phyloP scores from a whole-genome alignment of 2,113 vertebrate genomes.

The Corythoichthys intestinalis region DNA sequence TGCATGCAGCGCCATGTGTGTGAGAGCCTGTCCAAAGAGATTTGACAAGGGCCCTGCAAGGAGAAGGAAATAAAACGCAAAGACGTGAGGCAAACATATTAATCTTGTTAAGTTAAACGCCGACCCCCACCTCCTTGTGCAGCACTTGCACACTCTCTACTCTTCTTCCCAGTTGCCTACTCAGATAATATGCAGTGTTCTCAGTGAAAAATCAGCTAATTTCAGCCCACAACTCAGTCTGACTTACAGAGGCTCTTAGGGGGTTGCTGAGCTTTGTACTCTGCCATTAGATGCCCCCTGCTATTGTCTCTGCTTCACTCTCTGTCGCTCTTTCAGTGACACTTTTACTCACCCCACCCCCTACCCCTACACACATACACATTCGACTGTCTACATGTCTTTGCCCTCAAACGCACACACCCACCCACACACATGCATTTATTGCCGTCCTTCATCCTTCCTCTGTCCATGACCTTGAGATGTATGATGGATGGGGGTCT shows the following conservation, averaged over 20 bases:
- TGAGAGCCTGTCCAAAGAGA: slow-evolving; percentile 69
- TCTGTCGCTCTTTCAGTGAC: slow-evolving; percentile 45
- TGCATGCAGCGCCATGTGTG: slow-evolving; percentile 48
- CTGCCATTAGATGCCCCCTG: slow-evolving; percentile 62
- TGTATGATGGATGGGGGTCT: slow-evolving; percentile 64
- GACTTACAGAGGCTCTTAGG: slow-evolving; percentile 63
- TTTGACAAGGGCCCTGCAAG: slow-evolving; percentile 71
- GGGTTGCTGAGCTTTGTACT: slow-evolving; percentile 60
- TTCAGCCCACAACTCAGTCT: slow-evolving; percentile 64
- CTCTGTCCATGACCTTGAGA: slow-evolving; percentile 64
- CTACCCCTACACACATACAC: slow-evolving; percentile 12
- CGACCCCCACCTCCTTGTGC: slow-evolving; percentile 47
- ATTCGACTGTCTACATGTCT: slow-evolving; percentile 31
- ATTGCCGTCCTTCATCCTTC: slow-evolving; percentile 51
- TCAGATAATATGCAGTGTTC: slow-evolving; percentile 62
- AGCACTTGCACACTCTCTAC: slow-evolving; percentile 32
- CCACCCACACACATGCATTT: slow-evolving; percentile 50
- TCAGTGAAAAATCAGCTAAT: slow-evolving; percentile 69
- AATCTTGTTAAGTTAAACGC: slow-evolving; percentile 74
- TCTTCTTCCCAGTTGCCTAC: slow-evolving; percentile 51
- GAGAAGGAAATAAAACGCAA: slow-evolving; percentile 70
- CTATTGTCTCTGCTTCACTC: slow-evolving; percentile 51
- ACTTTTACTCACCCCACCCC: slow-evolving; percentile 26
- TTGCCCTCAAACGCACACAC: slow-evolving; percentile 5
- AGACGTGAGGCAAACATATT: slow-evolving; percentile 72